Percentiles rank a stretch among this genome's conserved stretches.
These are phyloP conservation scores for Rallus limicola DNA, from an alignment of 2,113 vertebrate genomes.

Conservation along the genomic window DNA sequence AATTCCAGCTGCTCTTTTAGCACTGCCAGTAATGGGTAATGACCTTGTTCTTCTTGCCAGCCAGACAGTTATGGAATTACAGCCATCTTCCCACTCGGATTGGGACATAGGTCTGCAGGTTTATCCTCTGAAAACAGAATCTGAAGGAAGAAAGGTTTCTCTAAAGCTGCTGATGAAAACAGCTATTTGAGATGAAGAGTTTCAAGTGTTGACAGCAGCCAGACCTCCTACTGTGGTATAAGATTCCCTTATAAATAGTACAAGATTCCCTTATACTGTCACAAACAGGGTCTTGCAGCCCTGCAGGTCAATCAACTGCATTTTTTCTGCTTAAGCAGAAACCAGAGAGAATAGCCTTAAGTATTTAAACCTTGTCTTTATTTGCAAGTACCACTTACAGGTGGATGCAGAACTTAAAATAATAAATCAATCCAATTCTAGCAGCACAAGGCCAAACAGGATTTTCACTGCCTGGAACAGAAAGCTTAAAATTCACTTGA, in stretches of 20 bases:
- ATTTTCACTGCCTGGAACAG: neutral
- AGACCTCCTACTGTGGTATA: neutral
- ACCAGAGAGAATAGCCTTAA: neutral
- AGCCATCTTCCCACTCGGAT: neutral
- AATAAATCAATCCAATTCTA: neutral
- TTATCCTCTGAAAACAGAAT: neutral
- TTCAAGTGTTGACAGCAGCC: neutral
- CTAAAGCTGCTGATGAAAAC: neutral
- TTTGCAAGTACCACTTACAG: neutral
- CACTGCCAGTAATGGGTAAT: neutral
- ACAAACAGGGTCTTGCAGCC: neutral
- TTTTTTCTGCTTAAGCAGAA: neutral
- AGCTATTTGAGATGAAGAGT: neutral
- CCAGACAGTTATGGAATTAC: neutral
- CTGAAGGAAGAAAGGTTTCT: neutral
- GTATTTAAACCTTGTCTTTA: neutral
- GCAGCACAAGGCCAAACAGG: neutral
- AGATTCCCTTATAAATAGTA: neutral
- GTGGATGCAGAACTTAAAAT: neutral
- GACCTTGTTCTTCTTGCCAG: neutral
- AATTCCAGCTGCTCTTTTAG: neutral
- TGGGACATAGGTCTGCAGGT: neutral
- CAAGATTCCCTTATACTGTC: neutral
- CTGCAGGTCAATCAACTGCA: neutral
- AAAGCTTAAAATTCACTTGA: neutral